Evolutionary conservation across 2,113 vertebrate genomes (phyloP), one percentile per base, ranked within the genome.

Genomic region (Zeus faber): DNA sequence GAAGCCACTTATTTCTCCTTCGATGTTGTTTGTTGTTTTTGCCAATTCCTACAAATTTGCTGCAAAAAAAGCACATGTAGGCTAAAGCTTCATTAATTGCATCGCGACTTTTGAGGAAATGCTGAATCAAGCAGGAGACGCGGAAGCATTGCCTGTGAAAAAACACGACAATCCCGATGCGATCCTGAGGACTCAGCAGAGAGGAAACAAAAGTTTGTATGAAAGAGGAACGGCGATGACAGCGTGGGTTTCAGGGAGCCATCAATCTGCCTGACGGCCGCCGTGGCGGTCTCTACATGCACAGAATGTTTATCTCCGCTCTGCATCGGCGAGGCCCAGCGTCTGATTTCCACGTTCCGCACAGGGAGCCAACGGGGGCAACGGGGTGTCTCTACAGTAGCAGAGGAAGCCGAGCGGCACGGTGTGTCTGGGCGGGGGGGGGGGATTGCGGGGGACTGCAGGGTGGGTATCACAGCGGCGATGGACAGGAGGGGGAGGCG

Each of bases 261-360:
- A 78, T 83, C 84, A 68, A 61, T 84, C 79, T 71, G 43, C 2
- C 58, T 69, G 74, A 69, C 74, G 54, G 65, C 26, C 33, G 5
- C 66, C 51, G 65, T 60, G 13, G 16, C 31, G 45, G 53, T 54
- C 49, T 1, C 31, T 33, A 33, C 31, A 8, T 33, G 31, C 8
- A 4, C 0, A 10, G 31, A 33, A 5, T 65, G 59, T 77, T 78
- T 72, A 76, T 72, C 75, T 60, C 21, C 25, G 61, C 65, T 59
- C 35, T 6, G 25, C 6, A 14, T 67, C 67, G 58, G 61, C 33
- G 16, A 65, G 29, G 33, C 50, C 20, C 45, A 33, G 2, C 3
- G 9, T 40, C 75, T 74, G 59, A 81, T 78, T 84, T 74, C 48
- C 65, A 45, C 78, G 69, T 84, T 74, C 48, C 65, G 41, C 78